Percentiles rank a stretch among this genome's conserved stretches.
These are phyloP conservation scores for Nowickia ferox DNA, from an alignment of 2,888 invertebrate genomes.

Conservation along the genomic window DNA sequence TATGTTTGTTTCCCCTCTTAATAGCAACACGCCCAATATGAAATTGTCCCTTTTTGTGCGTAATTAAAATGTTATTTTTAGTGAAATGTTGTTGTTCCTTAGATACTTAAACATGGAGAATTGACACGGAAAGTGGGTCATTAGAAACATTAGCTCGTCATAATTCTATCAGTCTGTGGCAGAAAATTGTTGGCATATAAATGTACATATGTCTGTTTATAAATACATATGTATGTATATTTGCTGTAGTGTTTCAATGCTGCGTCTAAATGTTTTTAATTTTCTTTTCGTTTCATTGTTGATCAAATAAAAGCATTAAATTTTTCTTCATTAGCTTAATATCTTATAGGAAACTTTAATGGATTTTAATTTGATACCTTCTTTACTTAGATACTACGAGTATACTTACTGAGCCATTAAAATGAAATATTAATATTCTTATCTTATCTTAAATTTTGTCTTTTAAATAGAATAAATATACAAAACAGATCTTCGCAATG, in stretches of 20 bases:
- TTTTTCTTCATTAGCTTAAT: conserved; percentile 51
- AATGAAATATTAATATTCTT: no score
- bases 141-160: conserved; percentile 78
- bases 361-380: conserved; percentile 60
- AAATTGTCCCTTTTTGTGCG: conserved; percentile 70
- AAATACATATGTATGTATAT: conserved; percentile 8
- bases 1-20: conserved; percentile 71
- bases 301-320: conserved; percentile 29
- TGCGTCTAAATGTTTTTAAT: conserved; percentile 14
- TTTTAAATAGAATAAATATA: no score
- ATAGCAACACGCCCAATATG: conserved; percentile 28
- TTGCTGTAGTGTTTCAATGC: not conserved
- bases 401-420: no score
- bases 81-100: conserved; percentile 65
- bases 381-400: no score
- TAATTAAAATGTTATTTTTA: conserved; percentile 79
- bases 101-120: conserved; percentile 68
- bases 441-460: no score
- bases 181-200: conserved; percentile 41
- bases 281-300: not conserved
- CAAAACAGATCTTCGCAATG: no score
- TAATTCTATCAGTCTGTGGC: conserved; percentile 77
- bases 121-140: conserved; percentile 79
- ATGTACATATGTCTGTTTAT: not conserved
- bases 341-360: conserved; percentile 52